phyloP scores from a whole-genome alignment of 2,113 vertebrate genomes.

The Onychorhynchus coronatus region DNA sequence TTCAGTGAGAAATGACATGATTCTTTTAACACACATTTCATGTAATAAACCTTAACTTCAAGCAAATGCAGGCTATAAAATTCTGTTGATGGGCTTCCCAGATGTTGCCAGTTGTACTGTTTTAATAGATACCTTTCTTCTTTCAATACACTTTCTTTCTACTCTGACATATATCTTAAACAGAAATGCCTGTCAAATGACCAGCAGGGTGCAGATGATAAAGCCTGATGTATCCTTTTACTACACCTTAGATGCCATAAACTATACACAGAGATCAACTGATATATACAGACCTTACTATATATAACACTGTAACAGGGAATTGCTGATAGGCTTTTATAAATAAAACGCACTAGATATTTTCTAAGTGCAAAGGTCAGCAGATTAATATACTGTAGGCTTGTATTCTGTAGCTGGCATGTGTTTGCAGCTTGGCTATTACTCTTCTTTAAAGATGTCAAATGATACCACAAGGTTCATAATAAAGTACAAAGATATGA shows the following conservation, averaged over 20 bases:
- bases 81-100: slow-evolving; percentile 39
- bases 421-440: neutral
- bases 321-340: neutral
- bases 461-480: neutral
- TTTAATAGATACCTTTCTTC: slow-evolving; percentile 49
- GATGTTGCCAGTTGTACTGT: slow-evolving; percentile 33
- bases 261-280: neutral
- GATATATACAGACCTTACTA: neutral
- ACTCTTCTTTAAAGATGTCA: neutral
- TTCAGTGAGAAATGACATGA: slow-evolving; percentile 46
- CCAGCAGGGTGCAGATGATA: neutral
- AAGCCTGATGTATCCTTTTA: neutral
- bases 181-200: slow-evolving; percentile 16
- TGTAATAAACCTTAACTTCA: slow-evolving; percentile 60
- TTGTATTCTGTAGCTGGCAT: neutral
- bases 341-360: slow-evolving; percentile 4
- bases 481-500: neutral
- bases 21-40: slow-evolving; percentile 43
- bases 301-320: neutral
- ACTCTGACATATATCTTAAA: slow-evolving; percentile 13
- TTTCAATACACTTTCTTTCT: slow-evolving; percentile 10
- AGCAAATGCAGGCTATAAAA: slow-evolving; percentile 57
- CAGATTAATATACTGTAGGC: neutral
- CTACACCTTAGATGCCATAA: slow-evolving; percentile 28
- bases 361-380: neutral